Evolutionary conservation across 2,797 vertebrate genomes (phyloP).

Genomic region (Aulostomus chinensis): DNA sequence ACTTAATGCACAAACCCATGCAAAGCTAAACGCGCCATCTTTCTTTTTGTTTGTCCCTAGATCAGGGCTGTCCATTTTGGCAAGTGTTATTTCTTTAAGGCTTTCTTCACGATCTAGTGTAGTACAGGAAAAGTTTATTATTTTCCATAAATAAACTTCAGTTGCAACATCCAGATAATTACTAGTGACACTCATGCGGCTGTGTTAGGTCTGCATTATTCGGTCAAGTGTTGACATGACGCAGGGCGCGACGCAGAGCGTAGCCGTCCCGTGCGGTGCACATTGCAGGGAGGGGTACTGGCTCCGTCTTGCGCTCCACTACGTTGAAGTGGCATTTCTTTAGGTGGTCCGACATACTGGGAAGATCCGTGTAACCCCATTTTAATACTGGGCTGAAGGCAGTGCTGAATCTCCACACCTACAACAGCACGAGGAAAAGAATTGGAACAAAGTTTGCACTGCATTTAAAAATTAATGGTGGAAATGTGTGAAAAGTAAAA

Average conservation of each 20-base stretch:
- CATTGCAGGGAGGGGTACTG: constrained; percentile 95
- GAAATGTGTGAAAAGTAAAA: too few species aligned
- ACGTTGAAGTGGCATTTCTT: constrained; percentile 92
- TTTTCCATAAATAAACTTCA: constrained; percentile 58
- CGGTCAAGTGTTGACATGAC: constrained; percentile 62
- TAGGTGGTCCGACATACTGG: constrained; percentile 97
- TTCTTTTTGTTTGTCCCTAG: constrained; percentile 15
- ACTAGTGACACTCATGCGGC: constrained; percentile 83
- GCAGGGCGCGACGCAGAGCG: constrained; percentile 88
- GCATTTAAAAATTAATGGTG: too few species aligned
- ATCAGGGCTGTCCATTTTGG: constrained; percentile 73
- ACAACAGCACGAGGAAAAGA: constrained; percentile 5
- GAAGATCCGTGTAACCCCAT: constrained; percentile 92
- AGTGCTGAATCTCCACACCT: constrained; percentile 98
- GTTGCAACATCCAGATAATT: constrained; percentile 63
- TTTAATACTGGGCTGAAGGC: constrained; percentile 92
- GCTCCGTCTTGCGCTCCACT: constrained; percentile 89
- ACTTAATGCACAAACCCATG: constrained; percentile 70
- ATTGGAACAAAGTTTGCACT: background rate
- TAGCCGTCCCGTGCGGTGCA: constrained; percentile 90
- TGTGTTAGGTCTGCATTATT: constrained; percentile 70
- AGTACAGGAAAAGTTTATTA: constrained; percentile 65
- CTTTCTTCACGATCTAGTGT: constrained; percentile 55
- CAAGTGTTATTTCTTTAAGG: constrained; percentile 86
- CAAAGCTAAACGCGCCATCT: too few species aligned